phyloP scores from a whole-genome alignment of 2,113 vertebrate species.

The Petrocephalus zakoni region DNA sequence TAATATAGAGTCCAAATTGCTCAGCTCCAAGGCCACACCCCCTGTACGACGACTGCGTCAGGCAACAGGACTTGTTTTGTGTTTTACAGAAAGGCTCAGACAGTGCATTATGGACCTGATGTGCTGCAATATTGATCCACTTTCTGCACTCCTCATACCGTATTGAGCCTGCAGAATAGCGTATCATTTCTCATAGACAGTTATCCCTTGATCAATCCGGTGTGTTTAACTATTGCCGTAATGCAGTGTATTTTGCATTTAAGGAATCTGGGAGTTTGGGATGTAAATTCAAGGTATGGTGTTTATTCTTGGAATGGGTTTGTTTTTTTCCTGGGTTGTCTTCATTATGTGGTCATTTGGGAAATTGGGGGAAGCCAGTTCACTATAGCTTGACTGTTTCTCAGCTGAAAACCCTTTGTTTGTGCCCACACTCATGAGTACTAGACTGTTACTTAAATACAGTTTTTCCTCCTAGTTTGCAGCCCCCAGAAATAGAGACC shows the following conservation, averaged over 20 bases:
- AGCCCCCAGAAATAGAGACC: neutral
- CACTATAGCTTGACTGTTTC: constrained; percentile 31
- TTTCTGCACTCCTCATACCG: constrained; percentile 20
- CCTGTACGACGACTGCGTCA: neutral
- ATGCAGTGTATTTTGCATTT: constrained; percentile 18
- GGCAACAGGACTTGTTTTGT: neutral
- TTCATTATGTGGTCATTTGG: constrained; percentile 5
- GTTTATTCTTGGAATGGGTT: neutral
- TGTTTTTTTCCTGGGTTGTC: neutral
- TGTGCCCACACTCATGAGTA: neutral
- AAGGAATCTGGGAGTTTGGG: neutral
- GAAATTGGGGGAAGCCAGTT: neutral
- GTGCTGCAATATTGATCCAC: constrained; percentile 28
- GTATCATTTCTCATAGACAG: constrained; percentile 21
- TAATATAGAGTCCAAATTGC: constrained; percentile 47
- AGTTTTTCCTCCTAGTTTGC: constrained; percentile 17
- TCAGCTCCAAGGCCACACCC: constrained; percentile 25
- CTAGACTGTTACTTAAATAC: constrained; percentile 35
- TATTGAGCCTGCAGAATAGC: constrained; percentile 31
- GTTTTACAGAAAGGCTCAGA: neutral
- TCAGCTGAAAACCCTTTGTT: constrained; percentile 20
- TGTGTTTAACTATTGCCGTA: neutral
- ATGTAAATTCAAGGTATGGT: neutral
- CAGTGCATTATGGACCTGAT: neutral
- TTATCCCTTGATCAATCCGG: constrained; percentile 29